Evolutionary conservation across 2,113 vertebrate species (phyloP), one percentile per base, ranked within the genome.

Genomic region (Oreotrochilus melanogaster): DNA sequence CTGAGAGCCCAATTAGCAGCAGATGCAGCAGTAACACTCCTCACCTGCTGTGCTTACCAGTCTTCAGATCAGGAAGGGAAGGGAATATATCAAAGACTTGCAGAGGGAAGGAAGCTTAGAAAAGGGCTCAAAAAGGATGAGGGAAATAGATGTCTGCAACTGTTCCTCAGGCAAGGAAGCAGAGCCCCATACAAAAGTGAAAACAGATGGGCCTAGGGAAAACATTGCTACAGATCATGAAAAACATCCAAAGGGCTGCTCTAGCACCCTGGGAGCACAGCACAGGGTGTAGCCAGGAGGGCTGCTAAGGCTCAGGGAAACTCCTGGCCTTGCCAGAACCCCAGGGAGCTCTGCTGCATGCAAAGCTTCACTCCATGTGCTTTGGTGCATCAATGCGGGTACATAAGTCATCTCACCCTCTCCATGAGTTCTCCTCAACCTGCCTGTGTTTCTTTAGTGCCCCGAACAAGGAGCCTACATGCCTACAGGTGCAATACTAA

Each of bases 1-100:
- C 93, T 97, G 75, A 47, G 94, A 97, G 96, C 95, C 96, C 95
- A 97, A 97, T 97, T 96, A 97, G 96, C 96, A 96, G 95, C 94
- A 96, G 95, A 96, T 95, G 93, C 92, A 88, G 95, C 61, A 83
- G 93, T 94, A 95, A 90, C 90, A 72, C 79, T 96, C 93, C 90
- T 97, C 94, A 97, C 95, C 96, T 96, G 96, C 94, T 96, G 94
- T 96, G 94, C 95, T 94, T 86, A 95, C 93, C 88, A 90, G 79
- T 88, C 93, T 92, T 95, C 94, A 95, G 96, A 96, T 96, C 94
- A 92, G 95, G 96, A 96, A 95, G 90, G 86, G 86, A 97, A 93
- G 90, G 92, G 95, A 96, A 97, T 97, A 92, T 96, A 97, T 97
- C 93, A 96, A 97, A 97, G 93, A 75, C 88, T 93, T 88, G 69